phyloP scores from a whole-genome alignment of 2,113 vertebrate genomes.

The Chitala chitala region DNA sequence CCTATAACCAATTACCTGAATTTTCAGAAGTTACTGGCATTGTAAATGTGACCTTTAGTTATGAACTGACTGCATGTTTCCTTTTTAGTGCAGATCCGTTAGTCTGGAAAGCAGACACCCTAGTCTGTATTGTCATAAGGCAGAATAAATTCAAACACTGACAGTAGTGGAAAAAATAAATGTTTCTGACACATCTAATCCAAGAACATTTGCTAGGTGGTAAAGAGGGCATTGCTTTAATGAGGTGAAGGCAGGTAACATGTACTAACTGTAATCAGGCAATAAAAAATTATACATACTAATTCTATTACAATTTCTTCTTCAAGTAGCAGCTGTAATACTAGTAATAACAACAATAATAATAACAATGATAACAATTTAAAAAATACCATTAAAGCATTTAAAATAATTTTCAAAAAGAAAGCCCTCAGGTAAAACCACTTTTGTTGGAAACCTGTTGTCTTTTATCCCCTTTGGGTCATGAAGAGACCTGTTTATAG shows the following conservation, averaged over 20 bases:
- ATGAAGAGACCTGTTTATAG: slow-evolving; percentile 53
- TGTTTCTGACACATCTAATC: slow-evolving; percentile 71
- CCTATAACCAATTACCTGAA: slow-evolving; percentile 87
- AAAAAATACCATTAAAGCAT: slow-evolving; percentile 32
- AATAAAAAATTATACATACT: too few relatives aligned
- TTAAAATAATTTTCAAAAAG: slow-evolving; percentile 34
- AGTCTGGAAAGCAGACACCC: slow-evolving; percentile 52
- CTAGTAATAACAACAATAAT: too few relatives aligned
- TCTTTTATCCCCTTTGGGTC: slow-evolving; percentile 44
- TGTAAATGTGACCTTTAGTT: slow-evolving; percentile 99
- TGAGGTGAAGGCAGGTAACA: slow-evolving; percentile 75
- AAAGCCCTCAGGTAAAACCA: neutral
- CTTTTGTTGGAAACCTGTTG: slow-evolving; percentile 48
- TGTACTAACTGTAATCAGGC: slow-evolving; percentile 21
- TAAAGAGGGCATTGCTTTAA: slow-evolving; percentile 72
- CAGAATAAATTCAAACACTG: slow-evolving; percentile 78
- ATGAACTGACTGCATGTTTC: slow-evolving; percentile 82
- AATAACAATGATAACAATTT: too few relatives aligned
- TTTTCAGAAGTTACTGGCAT: slow-evolving; percentile 77
- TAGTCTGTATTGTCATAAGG: slow-evolving; percentile 63
- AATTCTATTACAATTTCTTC: too few relatives aligned
- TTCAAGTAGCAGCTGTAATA: too few relatives aligned
- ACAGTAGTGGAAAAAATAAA: slow-evolving; percentile 78
- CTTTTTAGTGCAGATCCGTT: slow-evolving; percentile 59
- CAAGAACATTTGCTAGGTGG: slow-evolving; percentile 65